A percentile compares a stretch with the other conserved stretches of the same genome.
Evolutionary conservation across 2,797 vertebrate species (phyloP).

Genomic region (Takifugu rubripes): DNA sequence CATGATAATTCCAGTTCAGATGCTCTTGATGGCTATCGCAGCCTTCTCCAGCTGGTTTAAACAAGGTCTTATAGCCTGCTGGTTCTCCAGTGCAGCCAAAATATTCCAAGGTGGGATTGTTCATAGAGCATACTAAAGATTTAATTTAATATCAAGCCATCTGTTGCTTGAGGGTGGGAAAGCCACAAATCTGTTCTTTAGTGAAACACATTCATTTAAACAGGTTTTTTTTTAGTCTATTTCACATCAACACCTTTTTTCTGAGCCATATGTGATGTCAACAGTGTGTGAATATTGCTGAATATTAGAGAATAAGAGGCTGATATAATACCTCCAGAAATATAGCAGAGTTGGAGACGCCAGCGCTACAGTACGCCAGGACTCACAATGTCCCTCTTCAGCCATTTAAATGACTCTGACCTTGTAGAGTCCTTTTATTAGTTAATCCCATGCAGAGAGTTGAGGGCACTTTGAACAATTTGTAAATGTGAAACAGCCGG

Average conservation of each 20-base stretch:
- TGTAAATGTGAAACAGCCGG: too few relatives aligned
- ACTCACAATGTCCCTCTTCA: too few relatives aligned
- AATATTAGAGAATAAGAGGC: too few relatives aligned
- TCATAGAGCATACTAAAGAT: conserved; percentile 18
- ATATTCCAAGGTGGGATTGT: conserved; percentile 38
- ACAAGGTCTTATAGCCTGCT: conserved; percentile 52
- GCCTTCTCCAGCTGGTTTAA: conserved; percentile 51
- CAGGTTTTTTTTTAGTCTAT: conserved; percentile 40
- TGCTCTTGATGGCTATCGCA: conserved; percentile 66
- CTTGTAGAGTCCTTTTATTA: too few relatives aligned
- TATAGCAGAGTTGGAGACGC: too few relatives aligned
- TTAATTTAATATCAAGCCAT: conserved; percentile 37
- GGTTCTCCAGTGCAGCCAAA: conserved; percentile 36
- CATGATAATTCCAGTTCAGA: conserved; percentile 70
- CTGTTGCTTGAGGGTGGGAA: conserved; percentile 23
- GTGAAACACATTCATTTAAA: conserved; percentile 27
- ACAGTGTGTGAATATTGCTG: too few relatives aligned
- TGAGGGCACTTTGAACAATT: too few relatives aligned
- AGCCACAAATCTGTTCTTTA: conserved; percentile 22
- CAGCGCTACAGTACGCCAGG: too few relatives aligned
- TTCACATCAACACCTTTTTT: not conserved
- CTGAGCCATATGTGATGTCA: too few relatives aligned
- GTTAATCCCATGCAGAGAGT: too few relatives aligned
- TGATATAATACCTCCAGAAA: too few relatives aligned
- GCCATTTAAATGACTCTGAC: too few relatives aligned